These are phyloP conservation scores for Xiphophorus hellerii DNA, from an alignment of 2,113 vertebrate species.

Conservation along the genomic window DNA sequence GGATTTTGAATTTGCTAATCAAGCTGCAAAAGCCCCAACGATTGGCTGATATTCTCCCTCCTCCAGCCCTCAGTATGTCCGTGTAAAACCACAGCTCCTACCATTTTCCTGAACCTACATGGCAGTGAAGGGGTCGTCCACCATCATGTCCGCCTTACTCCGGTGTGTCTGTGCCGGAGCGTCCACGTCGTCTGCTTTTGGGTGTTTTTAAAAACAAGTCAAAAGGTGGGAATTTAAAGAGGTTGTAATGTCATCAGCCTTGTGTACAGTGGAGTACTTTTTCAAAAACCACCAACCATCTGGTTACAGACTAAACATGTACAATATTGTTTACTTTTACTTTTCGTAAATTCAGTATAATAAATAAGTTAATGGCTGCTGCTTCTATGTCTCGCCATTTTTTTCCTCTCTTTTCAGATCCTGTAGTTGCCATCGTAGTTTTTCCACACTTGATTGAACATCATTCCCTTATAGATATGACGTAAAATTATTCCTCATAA, in stretches of 20 bases:
- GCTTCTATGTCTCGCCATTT: slow-evolving; percentile 33
- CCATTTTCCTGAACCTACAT: slow-evolving; percentile 26
- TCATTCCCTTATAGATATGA: too few species aligned
- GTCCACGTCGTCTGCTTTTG: slow-evolving; percentile 48
- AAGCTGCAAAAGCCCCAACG: not conserved
- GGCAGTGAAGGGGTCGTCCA: slow-evolving; percentile 51
- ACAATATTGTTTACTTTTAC: slow-evolving; percentile 85
- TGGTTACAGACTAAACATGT: slow-evolving; percentile 72
- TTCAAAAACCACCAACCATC: slow-evolving; percentile 39
- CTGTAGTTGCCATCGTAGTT: not conserved
- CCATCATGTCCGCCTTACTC: slow-evolving; percentile 46
- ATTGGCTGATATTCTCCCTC: not conserved
- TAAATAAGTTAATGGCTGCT: slow-evolving; percentile 83
- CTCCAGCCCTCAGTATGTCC: not conserved
- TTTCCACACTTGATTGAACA: not conserved
- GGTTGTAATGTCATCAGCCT: slow-evolving; percentile 60
- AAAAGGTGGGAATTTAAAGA: not conserved
- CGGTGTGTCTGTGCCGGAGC: slow-evolving; percentile 23
- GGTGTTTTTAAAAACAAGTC: slow-evolving; percentile 44
- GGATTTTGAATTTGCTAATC: not conserved
- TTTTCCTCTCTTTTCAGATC: not conserved
- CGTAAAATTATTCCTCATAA: too few species aligned
- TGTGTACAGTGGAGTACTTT: slow-evolving; percentile 68
- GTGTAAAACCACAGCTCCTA: not conserved
- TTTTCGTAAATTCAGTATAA: slow-evolving; percentile 84